phyloP scores from a whole-genome alignment of 2,113 vertebrate genomes.

The Hylia prasina region DNA sequence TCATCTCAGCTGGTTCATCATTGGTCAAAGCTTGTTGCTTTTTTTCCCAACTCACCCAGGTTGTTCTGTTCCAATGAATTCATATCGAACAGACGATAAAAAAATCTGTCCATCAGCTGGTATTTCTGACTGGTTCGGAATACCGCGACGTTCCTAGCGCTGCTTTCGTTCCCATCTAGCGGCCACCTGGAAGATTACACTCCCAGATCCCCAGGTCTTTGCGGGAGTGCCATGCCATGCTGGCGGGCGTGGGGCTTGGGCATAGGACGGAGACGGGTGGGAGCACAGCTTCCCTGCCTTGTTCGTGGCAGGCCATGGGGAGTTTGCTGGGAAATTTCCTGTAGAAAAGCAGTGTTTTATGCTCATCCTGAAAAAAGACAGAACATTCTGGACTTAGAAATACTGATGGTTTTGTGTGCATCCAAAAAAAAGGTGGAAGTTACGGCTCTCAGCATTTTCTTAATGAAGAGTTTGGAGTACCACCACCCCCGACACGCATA shows the following conservation, averaged over 20 bases:
- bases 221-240: accelerated
- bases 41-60: background rate
- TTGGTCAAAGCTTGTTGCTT: background rate
- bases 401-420: background rate
- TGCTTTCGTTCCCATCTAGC: constrained; percentile 1
- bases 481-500: background rate
- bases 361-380: background rate
- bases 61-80: background rate
- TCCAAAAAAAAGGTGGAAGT: background rate
- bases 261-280: accelerated
- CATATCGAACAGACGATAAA: background rate
- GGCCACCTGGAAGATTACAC: background rate
- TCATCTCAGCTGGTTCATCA: background rate
- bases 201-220: background rate
- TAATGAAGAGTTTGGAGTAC: background rate
- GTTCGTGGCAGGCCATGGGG: background rate
- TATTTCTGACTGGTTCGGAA: background rate
- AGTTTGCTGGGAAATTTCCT: background rate
- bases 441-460: background rate
- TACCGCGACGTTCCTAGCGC: background rate
- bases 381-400: background rate
- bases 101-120: accelerated
- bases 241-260: accelerated
- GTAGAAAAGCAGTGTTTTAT: background rate
- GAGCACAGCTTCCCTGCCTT: background rate